A percentile compares a stretch with the other conserved stretches of the same genome.
These are phyloP conservation scores for Elephas maximus DNA, from an alignment of 2,113 vertebrate species.

Conservation along the genomic window DNA sequence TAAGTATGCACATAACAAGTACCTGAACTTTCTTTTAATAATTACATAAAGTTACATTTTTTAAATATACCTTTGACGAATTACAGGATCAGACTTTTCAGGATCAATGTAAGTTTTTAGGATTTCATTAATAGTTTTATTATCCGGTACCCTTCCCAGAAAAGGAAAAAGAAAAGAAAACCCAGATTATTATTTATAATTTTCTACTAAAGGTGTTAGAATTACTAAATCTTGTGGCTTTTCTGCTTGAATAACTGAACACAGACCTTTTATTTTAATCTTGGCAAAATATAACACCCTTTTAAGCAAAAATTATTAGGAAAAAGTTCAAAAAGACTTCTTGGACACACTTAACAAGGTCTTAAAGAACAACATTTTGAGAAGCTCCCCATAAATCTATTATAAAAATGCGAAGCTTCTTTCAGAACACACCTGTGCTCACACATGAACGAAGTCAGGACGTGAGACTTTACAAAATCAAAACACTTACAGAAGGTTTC, in stretches of 20 bases:
- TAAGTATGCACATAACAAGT: constrained; percentile 25
- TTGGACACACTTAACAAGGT: constrained; percentile 40
- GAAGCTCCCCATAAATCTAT: constrained; percentile 50
- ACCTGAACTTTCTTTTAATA: not conserved
- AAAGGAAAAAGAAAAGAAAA: constrained; percentile 75
- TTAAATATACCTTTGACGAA: constrained; percentile 92
- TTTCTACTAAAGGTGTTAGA: constrained; percentile 56
- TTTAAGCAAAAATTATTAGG: constrained; percentile 69
- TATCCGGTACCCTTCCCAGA: constrained; percentile 92
- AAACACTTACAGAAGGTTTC: not conserved
- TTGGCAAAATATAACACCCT: constrained; percentile 66
- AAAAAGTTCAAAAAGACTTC: constrained; percentile 51
- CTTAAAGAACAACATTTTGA: constrained; percentile 67
- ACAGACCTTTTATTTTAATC: constrained; percentile 59
- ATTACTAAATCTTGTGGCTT: constrained; percentile 57
- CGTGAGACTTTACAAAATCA: not conserved
- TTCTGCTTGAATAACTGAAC: constrained; percentile 54
- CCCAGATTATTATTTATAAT: constrained; percentile 61
- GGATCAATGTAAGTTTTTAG: constrained; percentile 94
- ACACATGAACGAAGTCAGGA: not conserved
- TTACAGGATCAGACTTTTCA: constrained; percentile 93
- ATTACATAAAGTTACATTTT: constrained; percentile 56
- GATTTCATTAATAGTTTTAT: constrained; percentile 91
- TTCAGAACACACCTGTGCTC: constrained; percentile 61
- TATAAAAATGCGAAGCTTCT: constrained; percentile 58